Percentiles rank a stretch among this genome's conserved stretches.
Evolutionary conservation across 2,888 invertebrate genomes (phyloP).

Genomic region (Hyalella azteca): DNA sequence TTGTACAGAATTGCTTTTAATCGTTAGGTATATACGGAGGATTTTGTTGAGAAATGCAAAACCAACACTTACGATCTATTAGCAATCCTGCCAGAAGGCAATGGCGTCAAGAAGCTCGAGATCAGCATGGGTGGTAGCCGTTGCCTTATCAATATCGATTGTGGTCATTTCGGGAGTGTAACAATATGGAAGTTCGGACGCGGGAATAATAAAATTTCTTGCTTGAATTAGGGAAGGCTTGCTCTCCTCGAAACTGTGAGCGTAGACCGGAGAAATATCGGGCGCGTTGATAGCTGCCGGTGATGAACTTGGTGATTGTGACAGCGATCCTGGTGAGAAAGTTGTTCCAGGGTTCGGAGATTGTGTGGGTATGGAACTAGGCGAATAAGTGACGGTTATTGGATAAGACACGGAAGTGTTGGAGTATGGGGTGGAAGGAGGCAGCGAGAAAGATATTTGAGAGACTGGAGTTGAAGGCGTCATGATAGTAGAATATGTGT

Average conservation of each 20-base stretch:
- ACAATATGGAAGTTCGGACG: slow-evolving; percentile 1
- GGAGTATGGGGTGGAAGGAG: neutral
- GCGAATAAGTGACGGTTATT: slow-evolving; percentile 26
- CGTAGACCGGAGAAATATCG: neutral
- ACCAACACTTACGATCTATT: neutral
- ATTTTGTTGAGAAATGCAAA: neutral
- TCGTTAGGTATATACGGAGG: too few relatives aligned
- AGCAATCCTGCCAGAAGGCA: slow-evolving; percentile 33
- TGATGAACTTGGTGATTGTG: slow-evolving; percentile 14
- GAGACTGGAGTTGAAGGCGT: slow-evolving; percentile 15
- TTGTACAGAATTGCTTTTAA: too few relatives aligned
- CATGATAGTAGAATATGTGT: neutral
- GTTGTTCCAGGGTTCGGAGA: slow-evolving; percentile 20
- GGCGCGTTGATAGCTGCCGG: neutral
- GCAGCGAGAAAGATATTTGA: slow-evolving; percentile 19
- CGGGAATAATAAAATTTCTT: neutral
- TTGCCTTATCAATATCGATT: slow-evolving; percentile 30
- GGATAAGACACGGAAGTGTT: neutral
- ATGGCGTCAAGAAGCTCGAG: slow-evolving; percentile 29
- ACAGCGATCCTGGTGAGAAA: slow-evolving; percentile 4
- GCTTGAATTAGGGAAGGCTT: slow-evolving; percentile 30
- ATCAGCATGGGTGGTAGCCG: slow-evolving; percentile 26
- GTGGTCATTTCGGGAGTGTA: slow-evolving; percentile 8
- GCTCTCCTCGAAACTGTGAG: slow-evolving; percentile 3
- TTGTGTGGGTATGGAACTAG: neutral